phyloP scores from a whole-genome alignment of 2,113 vertebrate species.

The Epinephelus lanceolatus region DNA sequence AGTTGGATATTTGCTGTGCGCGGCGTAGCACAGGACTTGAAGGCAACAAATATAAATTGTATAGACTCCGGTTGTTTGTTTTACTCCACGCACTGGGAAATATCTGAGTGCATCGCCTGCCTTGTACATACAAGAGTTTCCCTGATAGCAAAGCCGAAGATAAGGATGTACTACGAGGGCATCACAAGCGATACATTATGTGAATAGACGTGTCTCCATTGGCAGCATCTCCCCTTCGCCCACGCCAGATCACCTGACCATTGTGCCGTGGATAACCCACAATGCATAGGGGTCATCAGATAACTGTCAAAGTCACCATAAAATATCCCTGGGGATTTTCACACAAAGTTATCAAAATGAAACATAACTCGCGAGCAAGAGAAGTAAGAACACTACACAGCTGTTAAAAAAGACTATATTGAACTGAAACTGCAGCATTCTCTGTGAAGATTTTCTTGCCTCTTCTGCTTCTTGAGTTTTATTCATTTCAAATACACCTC shows the following conservation, averaged over 20 bases:
- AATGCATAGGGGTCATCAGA: constrained; percentile 38
- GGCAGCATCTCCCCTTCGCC: constrained; percentile 20
- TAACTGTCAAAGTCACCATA: constrained; percentile 29
- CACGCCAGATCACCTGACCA: constrained; percentile 19
- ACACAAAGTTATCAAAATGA: constrained; percentile 40
- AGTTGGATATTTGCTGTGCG: neutral
- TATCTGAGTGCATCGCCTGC: constrained; percentile 3
- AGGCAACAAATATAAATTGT: constrained; percentile 37
- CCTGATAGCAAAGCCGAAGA: constrained; percentile 18
- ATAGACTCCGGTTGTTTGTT: constrained; percentile 37
- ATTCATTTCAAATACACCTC: constrained; percentile 70
- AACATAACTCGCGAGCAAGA: constrained; percentile 22
- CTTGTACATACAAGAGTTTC: neutral
- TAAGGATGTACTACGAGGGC: constrained; percentile 16
- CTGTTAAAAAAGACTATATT: constrained; percentile 23
- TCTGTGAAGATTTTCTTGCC: constrained; percentile 30
- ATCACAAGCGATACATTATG: constrained; percentile 9
- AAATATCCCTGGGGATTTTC: neutral
- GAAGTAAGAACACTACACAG: neutral
- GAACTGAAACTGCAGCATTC: constrained; percentile 37
- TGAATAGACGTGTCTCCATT: constrained; percentile 12
- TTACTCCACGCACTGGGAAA: neutral
- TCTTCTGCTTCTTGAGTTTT: constrained; percentile 43
- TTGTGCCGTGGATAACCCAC: neutral
- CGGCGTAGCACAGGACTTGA: constrained; percentile 19